Evolutionary conservation across 1,140 invertebrate genomes (phyloP).

Genomic region (Drosophila takahashii): DNA sequence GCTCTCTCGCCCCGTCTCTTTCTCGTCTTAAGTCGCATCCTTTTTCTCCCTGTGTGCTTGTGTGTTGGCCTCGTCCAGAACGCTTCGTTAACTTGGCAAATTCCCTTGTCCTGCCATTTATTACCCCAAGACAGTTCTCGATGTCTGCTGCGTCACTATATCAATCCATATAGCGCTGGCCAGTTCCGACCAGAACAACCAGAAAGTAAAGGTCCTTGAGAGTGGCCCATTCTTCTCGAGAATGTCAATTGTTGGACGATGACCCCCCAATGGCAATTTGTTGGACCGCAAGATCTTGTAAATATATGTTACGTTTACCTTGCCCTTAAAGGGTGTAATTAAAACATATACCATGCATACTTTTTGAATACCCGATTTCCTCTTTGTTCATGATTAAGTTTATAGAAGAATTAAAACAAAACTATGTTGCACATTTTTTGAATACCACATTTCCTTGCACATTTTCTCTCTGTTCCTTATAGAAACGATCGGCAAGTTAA

Average conservation of each 20-base stretch:
- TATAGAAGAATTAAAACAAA: too few relatives aligned
- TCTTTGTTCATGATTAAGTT: too few relatives aligned
- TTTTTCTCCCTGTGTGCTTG: conserved; percentile 24
- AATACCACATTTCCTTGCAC: too few relatives aligned
- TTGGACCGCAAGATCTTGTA: neutral
- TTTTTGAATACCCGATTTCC: too few relatives aligned
- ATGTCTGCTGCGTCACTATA: conserved; percentile 18
- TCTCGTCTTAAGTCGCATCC: conserved; percentile 32
- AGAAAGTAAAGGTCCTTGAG: neutral
- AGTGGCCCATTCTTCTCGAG: neutral
- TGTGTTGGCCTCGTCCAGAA: conserved; percentile 26
- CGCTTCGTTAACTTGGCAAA: conserved; percentile 51
- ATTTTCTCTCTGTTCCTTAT: too few relatives aligned
- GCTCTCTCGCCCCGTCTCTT: conserved; percentile 25
- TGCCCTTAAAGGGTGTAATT: neutral
- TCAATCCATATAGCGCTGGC: conserved; percentile 23
- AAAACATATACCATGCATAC: neutral
- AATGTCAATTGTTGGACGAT: neutral
- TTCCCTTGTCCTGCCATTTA: conserved; percentile 51
- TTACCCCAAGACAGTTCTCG: conserved; percentile 43
- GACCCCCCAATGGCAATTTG: neutral
- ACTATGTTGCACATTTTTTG: too few relatives aligned
- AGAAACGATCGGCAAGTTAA: too few relatives aligned
- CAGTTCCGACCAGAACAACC: neutral
- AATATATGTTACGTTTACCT: neutral